Evolutionary conservation across 2,888 invertebrate species (phyloP), one percentile per base, ranked within the genome.

Genomic region (Steinernema hermaphroditum): DNA sequence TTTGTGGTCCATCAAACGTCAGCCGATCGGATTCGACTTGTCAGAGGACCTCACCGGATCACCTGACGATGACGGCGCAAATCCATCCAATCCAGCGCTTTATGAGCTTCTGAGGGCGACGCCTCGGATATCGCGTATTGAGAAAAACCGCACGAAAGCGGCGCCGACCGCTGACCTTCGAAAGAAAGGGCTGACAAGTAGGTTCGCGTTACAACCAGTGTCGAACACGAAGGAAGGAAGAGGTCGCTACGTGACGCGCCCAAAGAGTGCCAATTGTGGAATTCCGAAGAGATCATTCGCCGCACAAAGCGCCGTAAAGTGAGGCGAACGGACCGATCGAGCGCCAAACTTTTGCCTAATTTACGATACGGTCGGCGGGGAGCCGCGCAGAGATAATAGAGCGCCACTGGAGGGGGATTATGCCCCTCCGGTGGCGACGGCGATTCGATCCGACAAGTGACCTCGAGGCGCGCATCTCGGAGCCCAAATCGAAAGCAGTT

Each of bases 381-480:
- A n/a, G 16, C 22, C 62, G 62, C 32, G 27, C 27, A 32, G 24
- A 32, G 62, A 62, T 62, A 62, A 62, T 29, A 32, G 62, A 34
- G n/a, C 62, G 54, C 29, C 32, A 27, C 27, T 16, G 8, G 22
- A 62, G 34, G 27, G 34, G 62, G 32, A 24, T 62, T 32, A 62
- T 62, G 32, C 62, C 32, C 62, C 54, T 16, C 54, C 27, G 6
- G 54, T 16, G 54, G 62, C 62, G 54, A 22, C 6, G 2, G 54
- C 32, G 16, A 62, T 62, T 62, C 62, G 62, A 62, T 62, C 27
- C 62, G 62, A 62, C 62, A 62, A 62, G 62, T 62, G 62, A 62
- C 62, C 62, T 62, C 62, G 8, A 16, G 29, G 16, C 62, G 62
- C 27, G 4, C 14, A 49, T 16, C 54, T 54, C 54, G 29, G 16